Evolutionary conservation across 1,140 invertebrate genomes (phyloP).

Genomic region (Apolygus lucorum): DNA sequence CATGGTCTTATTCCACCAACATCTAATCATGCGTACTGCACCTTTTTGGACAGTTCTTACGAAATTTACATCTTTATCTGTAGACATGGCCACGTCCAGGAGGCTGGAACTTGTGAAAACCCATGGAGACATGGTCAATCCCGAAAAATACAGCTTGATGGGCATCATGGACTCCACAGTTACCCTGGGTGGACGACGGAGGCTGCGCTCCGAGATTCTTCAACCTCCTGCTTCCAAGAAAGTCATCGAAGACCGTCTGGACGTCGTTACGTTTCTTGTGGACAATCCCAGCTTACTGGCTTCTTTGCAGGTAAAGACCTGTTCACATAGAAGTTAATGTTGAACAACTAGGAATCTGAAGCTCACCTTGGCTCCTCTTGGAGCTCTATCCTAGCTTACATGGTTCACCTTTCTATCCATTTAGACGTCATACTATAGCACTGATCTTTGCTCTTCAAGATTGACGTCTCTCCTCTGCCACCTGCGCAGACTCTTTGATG

Average conservation of each 20-base stretch:
- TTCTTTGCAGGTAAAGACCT: conserved; percentile 39
- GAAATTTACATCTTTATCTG: no score
- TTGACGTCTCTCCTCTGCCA: no score
- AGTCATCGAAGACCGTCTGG: conserved; percentile 56
- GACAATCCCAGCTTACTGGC: conserved; percentile 52
- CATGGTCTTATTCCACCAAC: no score
- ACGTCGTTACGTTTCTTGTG: conserved; percentile 66
- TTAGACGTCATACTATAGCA: no score
- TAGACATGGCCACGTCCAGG: conserved; percentile 58
- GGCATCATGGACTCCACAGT: conserved; percentile 68
- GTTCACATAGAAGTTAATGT: neutral
- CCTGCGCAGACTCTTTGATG: neutral
- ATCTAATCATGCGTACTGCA: no score
- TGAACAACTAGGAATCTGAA: neutral
- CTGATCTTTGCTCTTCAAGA: no score
- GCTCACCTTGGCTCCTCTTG: no score
- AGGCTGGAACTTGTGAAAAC: conserved; percentile 64
- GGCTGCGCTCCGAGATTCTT: conserved; percentile 69
- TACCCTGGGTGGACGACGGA: conserved; percentile 64
- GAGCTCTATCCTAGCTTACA: no score
- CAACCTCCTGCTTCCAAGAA: conserved; percentile 61
- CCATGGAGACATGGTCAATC: conserved; percentile 40
- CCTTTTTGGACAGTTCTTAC: no score
- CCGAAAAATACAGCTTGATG: conserved; percentile 51
- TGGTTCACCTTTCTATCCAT: no score